These are phyloP conservation scores for Heterotilapia buettikoferi DNA, from an alignment of 2,113 vertebrate genomes.

Conservation along the genomic window DNA sequence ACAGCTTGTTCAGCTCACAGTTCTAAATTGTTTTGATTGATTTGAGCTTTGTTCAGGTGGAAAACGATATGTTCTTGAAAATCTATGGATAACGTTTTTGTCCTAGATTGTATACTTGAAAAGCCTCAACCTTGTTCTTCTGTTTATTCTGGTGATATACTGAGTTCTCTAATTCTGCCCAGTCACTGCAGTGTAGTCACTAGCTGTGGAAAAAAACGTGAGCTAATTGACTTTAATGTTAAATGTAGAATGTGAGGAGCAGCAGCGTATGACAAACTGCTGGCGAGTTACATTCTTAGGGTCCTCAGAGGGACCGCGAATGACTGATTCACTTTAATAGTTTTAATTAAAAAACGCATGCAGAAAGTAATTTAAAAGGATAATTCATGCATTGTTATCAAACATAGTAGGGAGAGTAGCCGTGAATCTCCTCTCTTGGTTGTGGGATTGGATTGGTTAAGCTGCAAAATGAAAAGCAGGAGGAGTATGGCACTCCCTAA, in stretches of 20 bases:
- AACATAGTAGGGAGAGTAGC: conserved; percentile 18
- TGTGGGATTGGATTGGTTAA: conserved; percentile 55
- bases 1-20: neutral
- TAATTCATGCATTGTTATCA: conserved; percentile 55
- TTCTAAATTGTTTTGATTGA: neutral
- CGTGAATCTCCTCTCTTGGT: conserved; percentile 29
- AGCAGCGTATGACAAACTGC: conserved; percentile 15
- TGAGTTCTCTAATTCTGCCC: neutral
- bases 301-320: conserved; percentile 13
- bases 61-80: neutral
- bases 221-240: conserved; percentile 20
- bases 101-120: neutral
- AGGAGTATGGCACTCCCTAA: conserved; percentile 34
- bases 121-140: neutral
- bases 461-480: conserved; percentile 53
- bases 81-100: neutral
- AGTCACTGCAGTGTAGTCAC: neutral
- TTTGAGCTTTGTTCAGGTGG: neutral
- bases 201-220: neutral
- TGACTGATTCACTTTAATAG: conserved; percentile 47
- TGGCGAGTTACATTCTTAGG: conserved; percentile 1
- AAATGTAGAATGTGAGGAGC: neutral
- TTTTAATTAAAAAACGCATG: conserved; percentile 51
- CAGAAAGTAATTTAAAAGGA: conserved; percentile 49
- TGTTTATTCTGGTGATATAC: neutral